These are phyloP conservation scores for Anabas testudineus DNA, from an alignment of 2,797 vertebrate species.

Conservation along the genomic window DNA sequence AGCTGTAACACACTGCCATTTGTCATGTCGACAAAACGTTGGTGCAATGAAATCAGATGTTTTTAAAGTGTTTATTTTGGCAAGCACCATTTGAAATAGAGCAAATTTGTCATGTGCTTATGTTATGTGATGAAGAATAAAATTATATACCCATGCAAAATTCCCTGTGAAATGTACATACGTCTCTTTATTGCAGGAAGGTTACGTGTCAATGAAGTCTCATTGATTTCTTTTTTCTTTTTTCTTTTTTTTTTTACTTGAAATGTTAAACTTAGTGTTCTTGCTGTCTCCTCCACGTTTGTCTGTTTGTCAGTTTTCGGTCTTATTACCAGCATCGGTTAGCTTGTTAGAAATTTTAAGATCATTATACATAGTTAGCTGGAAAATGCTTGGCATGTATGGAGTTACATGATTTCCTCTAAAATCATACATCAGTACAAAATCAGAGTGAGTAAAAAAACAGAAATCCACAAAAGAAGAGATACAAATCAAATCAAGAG, in stretches of 20 bases:
- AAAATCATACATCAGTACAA: conserved; percentile 80
- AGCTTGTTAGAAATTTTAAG: conserved; percentile 59
- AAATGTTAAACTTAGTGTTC: conserved; percentile 73
- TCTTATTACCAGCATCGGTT: conserved; percentile 68
- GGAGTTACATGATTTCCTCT: conserved; percentile 66
- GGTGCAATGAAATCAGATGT: conserved; percentile 77
- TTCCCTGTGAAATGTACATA: conserved; percentile 92
- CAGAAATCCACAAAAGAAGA: conserved; percentile 35
- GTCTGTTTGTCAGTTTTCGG: conserved; percentile 72
- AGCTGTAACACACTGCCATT: conserved; percentile 72
- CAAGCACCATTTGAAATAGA: conserved; percentile 87
- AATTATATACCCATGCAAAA: conserved; percentile 91
- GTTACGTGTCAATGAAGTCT: conserved; percentile 85
- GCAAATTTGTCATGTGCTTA: conserved; percentile 83
- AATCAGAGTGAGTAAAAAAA: conserved; percentile 82
- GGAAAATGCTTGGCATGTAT: conserved; percentile 73
- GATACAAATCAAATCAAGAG: conserved; percentile 76
- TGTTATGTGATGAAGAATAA: conserved; percentile 85
- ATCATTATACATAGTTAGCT: conserved; percentile 61
- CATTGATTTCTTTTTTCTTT: conserved; percentile 58
- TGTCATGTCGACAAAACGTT: conserved; percentile 69
- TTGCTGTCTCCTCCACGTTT: conserved; percentile 38
- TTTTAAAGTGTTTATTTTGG: conserved; percentile 85
- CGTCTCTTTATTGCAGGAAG: conserved; percentile 92
- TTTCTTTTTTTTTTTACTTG: conserved; percentile 40